Percentiles rank a stretch among this genome's conserved stretches.
phyloP scores from a whole-genome alignment of 1,140 invertebrate genomes.

The Pectinophora gossypiella region DNA sequence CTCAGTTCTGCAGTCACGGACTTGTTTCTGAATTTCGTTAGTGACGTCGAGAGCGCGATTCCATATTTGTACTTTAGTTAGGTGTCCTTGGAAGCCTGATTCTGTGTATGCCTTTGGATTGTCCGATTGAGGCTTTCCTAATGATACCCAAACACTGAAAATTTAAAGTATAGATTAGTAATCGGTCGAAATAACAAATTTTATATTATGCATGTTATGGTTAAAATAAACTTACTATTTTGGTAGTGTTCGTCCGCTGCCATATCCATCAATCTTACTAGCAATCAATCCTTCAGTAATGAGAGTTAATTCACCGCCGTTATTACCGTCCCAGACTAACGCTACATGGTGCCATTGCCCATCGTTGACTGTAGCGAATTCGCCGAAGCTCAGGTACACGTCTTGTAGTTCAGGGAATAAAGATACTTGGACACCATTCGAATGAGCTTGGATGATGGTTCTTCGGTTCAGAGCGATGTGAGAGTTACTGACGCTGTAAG shows the following conservation, averaged over 20 bases:
- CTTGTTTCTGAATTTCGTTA: conserved; percentile 95
- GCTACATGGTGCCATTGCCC: conserved; percentile 98
- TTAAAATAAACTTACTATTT: conserved; percentile 80
- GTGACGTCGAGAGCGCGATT: conserved; percentile 92
- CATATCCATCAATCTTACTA: conserved; percentile 91
- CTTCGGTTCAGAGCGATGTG: conserved; percentile 87
- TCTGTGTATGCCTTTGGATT: conserved; percentile 86
- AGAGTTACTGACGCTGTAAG: conserved; percentile 90
- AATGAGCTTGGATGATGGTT: conserved; percentile 91
- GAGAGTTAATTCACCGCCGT: conserved; percentile 88
- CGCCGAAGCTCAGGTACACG: conserved; percentile 92
- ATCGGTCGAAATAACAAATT: neutral
- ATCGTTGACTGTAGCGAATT: conserved; percentile 95
- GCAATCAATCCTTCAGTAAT: conserved; percentile 96
- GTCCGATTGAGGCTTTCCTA: conserved; percentile 90
- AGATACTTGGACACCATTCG: conserved; percentile 91
- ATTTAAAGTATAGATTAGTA: conserved; percentile 15
- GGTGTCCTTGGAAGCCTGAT: conserved; percentile 94
- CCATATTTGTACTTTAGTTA: conserved; percentile 97
- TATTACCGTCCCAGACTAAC: conserved; percentile 93
- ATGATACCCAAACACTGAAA: conserved; percentile 90
- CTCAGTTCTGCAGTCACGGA: conserved; percentile 92
- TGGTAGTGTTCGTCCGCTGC: conserved; percentile 84
- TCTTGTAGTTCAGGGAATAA: conserved; percentile 92
- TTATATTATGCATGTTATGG: neutral